These are phyloP conservation scores for Anas platyrhynchos DNA, from an alignment of 2,113 vertebrate species.

Conservation along the genomic window DNA sequence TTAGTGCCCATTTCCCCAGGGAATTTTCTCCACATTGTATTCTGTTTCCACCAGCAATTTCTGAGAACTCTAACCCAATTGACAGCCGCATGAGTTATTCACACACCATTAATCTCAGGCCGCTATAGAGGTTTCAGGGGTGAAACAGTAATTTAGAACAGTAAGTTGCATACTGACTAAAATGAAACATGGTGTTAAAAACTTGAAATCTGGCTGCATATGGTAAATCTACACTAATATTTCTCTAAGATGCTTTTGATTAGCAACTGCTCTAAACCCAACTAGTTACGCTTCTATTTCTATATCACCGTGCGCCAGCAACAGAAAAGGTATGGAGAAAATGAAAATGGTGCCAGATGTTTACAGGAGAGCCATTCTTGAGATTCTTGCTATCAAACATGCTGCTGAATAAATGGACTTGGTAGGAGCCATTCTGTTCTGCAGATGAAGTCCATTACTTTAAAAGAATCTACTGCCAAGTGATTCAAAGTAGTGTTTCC, in stretches of 20 bases:
- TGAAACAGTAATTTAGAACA: constrained; percentile 51
- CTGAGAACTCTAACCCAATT: not conserved
- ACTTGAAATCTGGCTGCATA: not conserved
- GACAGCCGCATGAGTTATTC: constrained; percentile 45
- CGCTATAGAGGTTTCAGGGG: not conserved
- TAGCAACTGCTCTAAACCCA: not conserved
- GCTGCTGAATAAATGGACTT: not conserved
- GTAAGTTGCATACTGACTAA: not conserved
- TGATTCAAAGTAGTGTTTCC: not conserved
- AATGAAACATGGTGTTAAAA: constrained; percentile 1
- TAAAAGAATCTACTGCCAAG: constrained; percentile 7
- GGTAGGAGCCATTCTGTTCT: not conserved
- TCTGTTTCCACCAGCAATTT: constrained; percentile 16
- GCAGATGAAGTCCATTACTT: constrained; percentile 41
- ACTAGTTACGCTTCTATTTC: not conserved
- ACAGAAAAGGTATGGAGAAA: not conserved
- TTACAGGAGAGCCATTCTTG: not conserved
- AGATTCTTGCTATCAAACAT: constrained; percentile 14
- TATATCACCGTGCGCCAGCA: not conserved
- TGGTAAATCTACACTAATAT: not conserved
- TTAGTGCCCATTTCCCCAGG: not conserved
- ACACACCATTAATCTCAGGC: constrained; percentile 46
- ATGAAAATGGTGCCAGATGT: not conserved
- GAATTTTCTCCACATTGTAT: not conserved
- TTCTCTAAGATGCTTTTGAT: constrained; percentile 1